Percentiles rank a stretch among this genome's conserved stretches.
phyloP scores from a whole-genome alignment of 2,888 invertebrate species.

The Rhagonycha lutea region DNA sequence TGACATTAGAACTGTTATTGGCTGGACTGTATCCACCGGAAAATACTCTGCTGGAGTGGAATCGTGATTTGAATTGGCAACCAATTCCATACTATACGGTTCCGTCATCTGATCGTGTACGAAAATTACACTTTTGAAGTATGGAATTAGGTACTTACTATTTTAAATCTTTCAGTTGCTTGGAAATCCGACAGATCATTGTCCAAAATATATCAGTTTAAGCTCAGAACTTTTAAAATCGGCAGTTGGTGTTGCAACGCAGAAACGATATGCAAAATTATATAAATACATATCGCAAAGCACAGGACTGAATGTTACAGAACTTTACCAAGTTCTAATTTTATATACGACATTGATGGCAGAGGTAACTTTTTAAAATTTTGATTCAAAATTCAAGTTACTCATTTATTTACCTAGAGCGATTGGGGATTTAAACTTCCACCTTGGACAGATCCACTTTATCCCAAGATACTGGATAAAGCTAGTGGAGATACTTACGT shows the following conservation, averaged over 20 bases:
- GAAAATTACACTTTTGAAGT: neutral
- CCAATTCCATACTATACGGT: slow-evolving; percentile 41
- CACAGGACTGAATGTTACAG: neutral
- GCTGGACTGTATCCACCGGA: slow-evolving; percentile 71
- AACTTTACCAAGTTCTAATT: neutral
- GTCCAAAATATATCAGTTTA: neutral
- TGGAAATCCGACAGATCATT: neutral
- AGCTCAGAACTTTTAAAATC: neutral
- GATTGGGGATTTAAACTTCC: slow-evolving; percentile 50
- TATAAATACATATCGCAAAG: neutral
- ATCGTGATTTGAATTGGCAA: slow-evolving; percentile 48
- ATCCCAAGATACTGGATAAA: slow-evolving; percentile 44
- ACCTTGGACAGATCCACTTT: slow-evolving; percentile 51
- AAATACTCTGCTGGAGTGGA: slow-evolving; percentile 60
- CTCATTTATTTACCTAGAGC: slow-evolving; percentile 36
- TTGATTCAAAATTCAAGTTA: neutral
- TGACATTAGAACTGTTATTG: slow-evolving; percentile 69
- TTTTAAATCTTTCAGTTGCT: neutral
- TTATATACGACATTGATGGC: neutral
- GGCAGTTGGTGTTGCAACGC: neutral
- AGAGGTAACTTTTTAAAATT: neutral
- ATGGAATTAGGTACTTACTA: neutral
- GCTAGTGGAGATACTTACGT: slow-evolving; percentile 50
- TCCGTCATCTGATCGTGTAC: neutral
- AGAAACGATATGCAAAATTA: neutral